phyloP scores from a whole-genome alignment of 2,797 vertebrate genomes.

The Premnoplex brunnescens region DNA sequence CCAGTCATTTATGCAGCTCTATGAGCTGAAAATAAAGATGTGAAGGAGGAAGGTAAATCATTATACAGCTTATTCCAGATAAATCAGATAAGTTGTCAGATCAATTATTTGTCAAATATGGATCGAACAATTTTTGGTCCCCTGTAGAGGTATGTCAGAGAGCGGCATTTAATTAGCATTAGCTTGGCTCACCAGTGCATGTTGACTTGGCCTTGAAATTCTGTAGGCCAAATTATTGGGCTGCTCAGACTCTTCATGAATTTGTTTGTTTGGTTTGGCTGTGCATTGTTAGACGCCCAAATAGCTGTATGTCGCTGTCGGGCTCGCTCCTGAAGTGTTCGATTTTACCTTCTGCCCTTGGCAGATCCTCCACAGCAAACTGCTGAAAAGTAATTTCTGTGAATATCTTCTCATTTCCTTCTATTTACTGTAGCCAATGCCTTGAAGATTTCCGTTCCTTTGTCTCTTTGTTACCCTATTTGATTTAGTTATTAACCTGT shows the following conservation, averaged over 20 bases:
- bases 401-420: not conserved
- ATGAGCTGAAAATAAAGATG: not conserved
- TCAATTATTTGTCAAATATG: not conserved
- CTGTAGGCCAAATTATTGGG: not conserved
- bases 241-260: not conserved
- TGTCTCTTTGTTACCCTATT: not conserved
- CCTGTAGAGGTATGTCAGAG: not conserved
- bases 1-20: not conserved
- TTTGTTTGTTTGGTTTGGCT: not conserved
- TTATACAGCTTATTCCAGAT: not conserved
- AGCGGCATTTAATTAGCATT: not conserved
- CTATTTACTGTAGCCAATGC: not conserved
- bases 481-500: constrained; percentile 13
- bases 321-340: not conserved
- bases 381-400: not conserved
- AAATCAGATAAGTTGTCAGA: not conserved
- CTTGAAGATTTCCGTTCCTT: not conserved
- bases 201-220: not conserved
- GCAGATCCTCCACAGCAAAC: not conserved
- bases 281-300: not conserved
- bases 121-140: not conserved
- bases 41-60: constrained; percentile 1
- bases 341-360: not conserved
- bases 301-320: not conserved
- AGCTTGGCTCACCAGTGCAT: not conserved